A percentile compares a stretch with the other conserved stretches of the same genome.
phyloP scores from a whole-genome alignment of 2,888 invertebrate genomes.

The Escarpia spicata region DNA sequence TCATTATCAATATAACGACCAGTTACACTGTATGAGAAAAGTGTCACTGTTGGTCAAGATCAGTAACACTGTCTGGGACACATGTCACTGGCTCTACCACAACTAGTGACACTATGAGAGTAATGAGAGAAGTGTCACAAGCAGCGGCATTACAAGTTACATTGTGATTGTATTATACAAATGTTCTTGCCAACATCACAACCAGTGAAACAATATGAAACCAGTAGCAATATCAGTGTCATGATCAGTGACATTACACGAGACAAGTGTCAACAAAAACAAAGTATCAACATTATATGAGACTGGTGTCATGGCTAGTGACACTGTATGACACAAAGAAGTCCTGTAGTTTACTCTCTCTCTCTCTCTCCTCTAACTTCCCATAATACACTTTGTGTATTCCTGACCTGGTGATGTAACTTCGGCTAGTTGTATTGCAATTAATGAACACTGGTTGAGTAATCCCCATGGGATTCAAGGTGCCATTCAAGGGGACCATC shows the following conservation, averaged over 20 bases:
- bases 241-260: not conserved
- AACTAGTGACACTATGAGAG: too few species aligned
- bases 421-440: not conserved
- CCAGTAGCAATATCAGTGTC: not conserved
- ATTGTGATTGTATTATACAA: too few species aligned
- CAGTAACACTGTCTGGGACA: too few species aligned
- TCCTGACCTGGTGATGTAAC: not conserved
- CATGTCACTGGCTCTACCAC: too few species aligned
- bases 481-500: not conserved
- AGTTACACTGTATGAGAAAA: not conserved
- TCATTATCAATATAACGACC: not conserved
- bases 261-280: not conserved
- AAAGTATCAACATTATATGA: too few species aligned
- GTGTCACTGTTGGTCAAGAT: too few species aligned
- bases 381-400: not conserved
- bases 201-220: too few species aligned
- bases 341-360: not conserved
- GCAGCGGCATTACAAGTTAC: too few species aligned
- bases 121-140: too few species aligned
- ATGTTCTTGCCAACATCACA: too few species aligned
- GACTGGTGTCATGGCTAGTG: not conserved
- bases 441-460: conserved; percentile 6
- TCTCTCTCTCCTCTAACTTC: not conserved
- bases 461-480: not conserved
- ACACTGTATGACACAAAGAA: not conserved